phyloP scores from a whole-genome alignment of 1,140 invertebrate genomes.

The Andrena cerasifolii region DNA sequence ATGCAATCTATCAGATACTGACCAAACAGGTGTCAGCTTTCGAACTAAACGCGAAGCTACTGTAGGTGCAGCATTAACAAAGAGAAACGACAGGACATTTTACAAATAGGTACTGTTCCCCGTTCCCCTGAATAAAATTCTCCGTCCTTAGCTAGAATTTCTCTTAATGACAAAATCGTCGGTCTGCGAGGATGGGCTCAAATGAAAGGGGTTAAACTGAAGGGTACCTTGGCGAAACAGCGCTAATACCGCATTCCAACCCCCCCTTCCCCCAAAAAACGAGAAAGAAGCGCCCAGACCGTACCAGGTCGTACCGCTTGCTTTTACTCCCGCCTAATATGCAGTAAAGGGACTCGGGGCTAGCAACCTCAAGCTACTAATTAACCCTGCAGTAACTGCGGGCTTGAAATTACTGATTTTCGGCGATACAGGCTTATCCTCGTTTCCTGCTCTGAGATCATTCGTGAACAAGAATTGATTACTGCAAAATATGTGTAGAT shows the following conservation, averaged over 20 bases:
- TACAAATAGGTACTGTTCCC: background rate
- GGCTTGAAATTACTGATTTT: slow-evolving; percentile 60
- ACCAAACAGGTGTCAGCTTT: too few species aligned
- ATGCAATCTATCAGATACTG: too few species aligned
- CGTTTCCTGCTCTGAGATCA: background rate
- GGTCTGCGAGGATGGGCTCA: slow-evolving; percentile 30
- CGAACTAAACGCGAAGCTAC: too few species aligned
- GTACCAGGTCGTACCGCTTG: slow-evolving; percentile 61
- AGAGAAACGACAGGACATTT: too few species aligned
- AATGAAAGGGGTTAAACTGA: slow-evolving; percentile 61
- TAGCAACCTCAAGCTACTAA: slow-evolving; percentile 55
- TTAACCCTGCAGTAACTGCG: slow-evolving; percentile 55
- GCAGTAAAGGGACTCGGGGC: slow-evolving; percentile 60
- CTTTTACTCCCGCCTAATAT: slow-evolving; percentile 62
- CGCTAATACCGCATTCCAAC: slow-evolving; percentile 65
- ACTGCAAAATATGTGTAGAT: too few species aligned
- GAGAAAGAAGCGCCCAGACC: slow-evolving; percentile 61
- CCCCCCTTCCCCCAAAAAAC: slow-evolving; percentile 58
- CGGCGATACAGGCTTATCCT: slow-evolving; percentile 27
- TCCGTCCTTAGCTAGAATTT: background rate
- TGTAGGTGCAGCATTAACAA: too few species aligned
- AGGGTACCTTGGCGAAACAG: slow-evolving; percentile 62
- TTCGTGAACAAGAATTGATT: background rate
- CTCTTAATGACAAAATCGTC: slow-evolving; percentile 23
- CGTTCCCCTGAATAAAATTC: background rate